These are phyloP conservation scores for Epizoanthus fatuus DNA, from an alignment of 92 coral and sea anemone genomes.

Conservation along the genomic window DNA sequence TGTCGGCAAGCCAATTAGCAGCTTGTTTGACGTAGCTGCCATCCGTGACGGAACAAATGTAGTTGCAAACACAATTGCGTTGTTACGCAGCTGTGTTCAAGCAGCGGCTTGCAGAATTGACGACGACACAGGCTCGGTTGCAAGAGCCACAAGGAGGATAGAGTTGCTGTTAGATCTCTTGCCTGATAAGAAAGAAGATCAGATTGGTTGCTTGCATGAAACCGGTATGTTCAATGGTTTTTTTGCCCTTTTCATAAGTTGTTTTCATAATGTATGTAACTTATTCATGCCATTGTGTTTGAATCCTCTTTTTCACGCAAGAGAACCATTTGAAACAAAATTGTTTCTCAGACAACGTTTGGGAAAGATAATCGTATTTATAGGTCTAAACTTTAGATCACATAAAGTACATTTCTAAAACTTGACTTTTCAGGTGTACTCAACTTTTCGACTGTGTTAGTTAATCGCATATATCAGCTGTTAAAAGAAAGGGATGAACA, in stretches of 20 bases:
- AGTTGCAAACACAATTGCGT: slow-evolving; percentile 23
- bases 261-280: no score
- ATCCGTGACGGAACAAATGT: background rate
- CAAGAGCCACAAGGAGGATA: slow-evolving; percentile 78
- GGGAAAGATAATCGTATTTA: background rate
- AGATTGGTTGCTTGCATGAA: background rate
- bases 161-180: slow-evolving; percentile 70
- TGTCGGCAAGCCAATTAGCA: slow-evolving; percentile 66
- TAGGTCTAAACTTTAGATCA: background rate
- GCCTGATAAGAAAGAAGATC: slow-evolving; percentile 63
- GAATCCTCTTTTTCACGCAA: no score
- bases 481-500: slow-evolving; percentile 67
- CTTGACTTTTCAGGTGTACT: background rate
- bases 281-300: no score
- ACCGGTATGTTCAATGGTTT: background rate
- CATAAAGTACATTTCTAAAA: no score
- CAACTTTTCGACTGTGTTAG: slow-evolving; percentile 61
- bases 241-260: no score
- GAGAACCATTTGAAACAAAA: background rate
- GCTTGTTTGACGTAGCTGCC: slow-evolving; percentile 49
- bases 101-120: slow-evolving; percentile 80
- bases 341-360: background rate
- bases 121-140: slow-evolving; percentile 68
- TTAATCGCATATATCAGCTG: slow-evolving; percentile 59
- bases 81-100: slow-evolving; percentile 73